Conservation (phyloP, 2,888 invertebrate species). For the Drosophila antonietae region DNA sequence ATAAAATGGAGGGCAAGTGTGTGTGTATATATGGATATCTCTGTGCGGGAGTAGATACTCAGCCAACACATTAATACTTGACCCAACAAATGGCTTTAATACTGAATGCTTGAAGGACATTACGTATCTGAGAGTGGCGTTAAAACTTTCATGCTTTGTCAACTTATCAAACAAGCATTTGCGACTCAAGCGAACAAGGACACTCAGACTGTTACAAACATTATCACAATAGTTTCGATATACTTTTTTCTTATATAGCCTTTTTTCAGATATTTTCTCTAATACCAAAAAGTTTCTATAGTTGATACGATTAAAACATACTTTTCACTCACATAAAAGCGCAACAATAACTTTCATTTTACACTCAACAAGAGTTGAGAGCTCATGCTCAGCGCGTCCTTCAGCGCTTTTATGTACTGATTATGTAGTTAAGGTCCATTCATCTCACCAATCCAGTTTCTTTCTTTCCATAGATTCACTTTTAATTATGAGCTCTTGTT, state of each 20-base stretch:
- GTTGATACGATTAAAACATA: background rate
- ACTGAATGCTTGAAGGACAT: constrained; percentile 5
- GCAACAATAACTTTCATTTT: background rate
- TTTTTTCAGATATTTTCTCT: background rate
- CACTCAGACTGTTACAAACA: background rate
- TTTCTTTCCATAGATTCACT: constrained; percentile 6
- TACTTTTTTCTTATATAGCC: background rate
- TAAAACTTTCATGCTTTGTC: constrained; percentile 7
- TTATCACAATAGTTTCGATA: background rate
- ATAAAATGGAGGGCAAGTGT: constrained; percentile 39
- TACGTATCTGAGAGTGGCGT: constrained; percentile 6
- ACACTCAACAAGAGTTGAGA: background rate
- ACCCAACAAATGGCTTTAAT: constrained; percentile 37
- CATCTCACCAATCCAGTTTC: background rate
- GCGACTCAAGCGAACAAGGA: background rate
- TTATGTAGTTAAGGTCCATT: constrained; percentile 1
- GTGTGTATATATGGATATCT: background rate
- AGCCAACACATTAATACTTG: constrained; percentile 41
- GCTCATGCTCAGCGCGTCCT: background rate
- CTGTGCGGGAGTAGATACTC: constrained; percentile 17
- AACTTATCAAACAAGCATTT: constrained; percentile 1
- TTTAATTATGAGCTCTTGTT: constrained; percentile 29
- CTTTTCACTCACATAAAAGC: background rate
- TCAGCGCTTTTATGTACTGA: background rate
- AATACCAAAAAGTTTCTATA: background rate